Percentiles rank a stretch among this genome's conserved stretches.
These are phyloP conservation scores for Xanthia togata DNA, from an alignment of 2,888 invertebrate species.

Conservation along the genomic window DNA sequence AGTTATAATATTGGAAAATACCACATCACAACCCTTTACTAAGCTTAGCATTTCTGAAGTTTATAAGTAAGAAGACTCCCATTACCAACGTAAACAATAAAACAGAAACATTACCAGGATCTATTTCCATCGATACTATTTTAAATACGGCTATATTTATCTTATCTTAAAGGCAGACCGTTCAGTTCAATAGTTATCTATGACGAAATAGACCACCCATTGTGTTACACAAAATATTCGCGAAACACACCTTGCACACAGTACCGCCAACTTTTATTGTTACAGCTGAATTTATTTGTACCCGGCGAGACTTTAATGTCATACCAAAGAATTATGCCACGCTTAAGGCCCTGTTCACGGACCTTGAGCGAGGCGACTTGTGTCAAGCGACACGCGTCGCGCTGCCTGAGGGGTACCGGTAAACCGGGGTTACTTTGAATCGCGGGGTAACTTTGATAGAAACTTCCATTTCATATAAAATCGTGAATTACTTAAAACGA, in stretches of 20 bases:
- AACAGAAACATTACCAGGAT: constrained; percentile 26
- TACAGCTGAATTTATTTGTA: constrained; percentile 73
- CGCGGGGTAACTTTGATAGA: too few relatives aligned
- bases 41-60: constrained; percentile 13
- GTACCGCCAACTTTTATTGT: constrained; percentile 71
- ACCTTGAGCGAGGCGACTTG: not conserved
- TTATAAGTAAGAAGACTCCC: not conserved
- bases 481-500: too few relatives aligned
- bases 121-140: constrained; percentile 43
- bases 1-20: not conserved
- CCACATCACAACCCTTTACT: not conserved
- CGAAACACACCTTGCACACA: constrained; percentile 70
- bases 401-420: too few relatives aligned
- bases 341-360: constrained; percentile 27
- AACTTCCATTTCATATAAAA: too few relatives aligned
- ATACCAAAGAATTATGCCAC: constrained; percentile 63
- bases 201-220: constrained; percentile 63
- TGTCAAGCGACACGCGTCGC: not conserved
- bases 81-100: constrained; percentile 29
- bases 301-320: constrained; percentile 69
- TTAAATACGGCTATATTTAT: constrained; percentile 49
- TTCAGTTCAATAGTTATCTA: constrained; percentile 52
- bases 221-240: constrained; percentile 65
- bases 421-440: too few relatives aligned
- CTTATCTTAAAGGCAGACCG: constrained; percentile 43